Percentiles rank a stretch among this genome's conserved stretches.
phyloP scores from a whole-genome alignment of 2,888 invertebrate species.

The Drosophila neonasuta region DNA sequence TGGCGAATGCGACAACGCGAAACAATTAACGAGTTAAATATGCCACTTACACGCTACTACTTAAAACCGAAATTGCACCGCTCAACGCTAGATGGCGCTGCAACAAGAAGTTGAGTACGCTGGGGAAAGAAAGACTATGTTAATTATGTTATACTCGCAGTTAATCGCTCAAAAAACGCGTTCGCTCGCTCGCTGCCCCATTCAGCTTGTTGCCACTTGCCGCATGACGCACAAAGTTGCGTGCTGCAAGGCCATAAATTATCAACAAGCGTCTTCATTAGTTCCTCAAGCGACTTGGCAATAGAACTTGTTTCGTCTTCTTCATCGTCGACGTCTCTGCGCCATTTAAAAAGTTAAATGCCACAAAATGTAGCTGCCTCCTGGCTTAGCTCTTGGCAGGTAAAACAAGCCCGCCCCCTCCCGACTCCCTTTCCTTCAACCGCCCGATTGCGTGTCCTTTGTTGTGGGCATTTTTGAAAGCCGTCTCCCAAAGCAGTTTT shows the following conservation, averaged over 20 bases:
- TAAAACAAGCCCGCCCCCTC: conserved; percentile 11
- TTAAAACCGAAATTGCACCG: conserved; percentile 27
- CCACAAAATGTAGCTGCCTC: conserved; percentile 59
- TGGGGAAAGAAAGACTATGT: conserved; percentile 32
- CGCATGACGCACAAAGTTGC: conserved; percentile 64
- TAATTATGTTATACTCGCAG: conserved; percentile 48
- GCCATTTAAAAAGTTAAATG: conserved; percentile 66
- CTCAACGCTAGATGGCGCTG: conserved; percentile 47
- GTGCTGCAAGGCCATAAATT: conserved; percentile 62
- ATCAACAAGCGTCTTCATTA: conserved; percentile 70
- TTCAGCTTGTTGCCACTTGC: conserved; percentile 24
- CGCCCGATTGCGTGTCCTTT: conserved; percentile 54
- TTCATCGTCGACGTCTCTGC: conserved; percentile 3
- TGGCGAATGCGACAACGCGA: conserved; percentile 62
- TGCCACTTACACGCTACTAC: conserved; percentile 61
- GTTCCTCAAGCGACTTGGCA: conserved; percentile 55
- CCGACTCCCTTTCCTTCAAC: background rate
- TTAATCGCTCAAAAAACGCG: conserved; percentile 42
- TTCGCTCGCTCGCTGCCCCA: background rate
- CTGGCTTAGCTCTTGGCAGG: conserved; percentile 45
- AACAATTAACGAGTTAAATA: conserved; percentile 68
- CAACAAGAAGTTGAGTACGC: conserved; percentile 1
- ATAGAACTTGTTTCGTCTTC: conserved; percentile 28
- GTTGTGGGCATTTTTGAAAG: conserved; percentile 39
- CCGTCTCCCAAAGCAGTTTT: conserved; percentile 40